These are phyloP conservation scores for Corticium candelabrum DNA, from an alignment of 37 sponge, comb jelly and placozoan species.

Conservation along the genomic window DNA sequence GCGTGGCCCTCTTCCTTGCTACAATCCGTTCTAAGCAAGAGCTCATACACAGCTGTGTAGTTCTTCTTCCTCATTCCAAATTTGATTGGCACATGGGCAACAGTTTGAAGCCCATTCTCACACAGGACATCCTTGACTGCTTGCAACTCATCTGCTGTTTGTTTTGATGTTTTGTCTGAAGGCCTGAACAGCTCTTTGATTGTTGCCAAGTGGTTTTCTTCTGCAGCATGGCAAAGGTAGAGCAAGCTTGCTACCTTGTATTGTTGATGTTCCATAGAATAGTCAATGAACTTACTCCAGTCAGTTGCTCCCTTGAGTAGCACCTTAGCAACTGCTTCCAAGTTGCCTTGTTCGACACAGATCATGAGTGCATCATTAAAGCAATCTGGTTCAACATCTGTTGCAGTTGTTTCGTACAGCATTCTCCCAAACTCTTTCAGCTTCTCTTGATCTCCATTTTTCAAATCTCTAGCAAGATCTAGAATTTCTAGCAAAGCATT, in stretches of 20 bases:
- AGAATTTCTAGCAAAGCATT: no score
- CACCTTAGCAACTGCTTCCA: neutral
- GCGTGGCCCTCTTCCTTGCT: constrained; percentile 44
- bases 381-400: neutral
- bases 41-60: constrained; percentile 34
- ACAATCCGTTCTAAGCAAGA: constrained; percentile 69
- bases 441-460: neutral
- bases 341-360: neutral
- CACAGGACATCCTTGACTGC: constrained; percentile 37
- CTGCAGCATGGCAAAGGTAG: neutral
- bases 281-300: neutral
- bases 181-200: neutral
- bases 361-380: neutral
- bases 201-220: neutral
- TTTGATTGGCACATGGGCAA: constrained; percentile 54
- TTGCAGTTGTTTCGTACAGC: neutral
- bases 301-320: neutral
- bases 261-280: neutral
- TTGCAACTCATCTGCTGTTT: constrained; percentile 26
- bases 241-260: neutral
- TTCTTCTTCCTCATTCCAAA: constrained; percentile 39
- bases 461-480: neutral
- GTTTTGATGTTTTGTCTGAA: neutral
- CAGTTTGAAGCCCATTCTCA: constrained; percentile 39
- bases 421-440: neutral